Percentiles rank a stretch among this genome's conserved stretches.
These are phyloP conservation scores for Podargus strigoides DNA, from an alignment of 2,797 vertebrate genomes.

Conservation along the genomic window DNA sequence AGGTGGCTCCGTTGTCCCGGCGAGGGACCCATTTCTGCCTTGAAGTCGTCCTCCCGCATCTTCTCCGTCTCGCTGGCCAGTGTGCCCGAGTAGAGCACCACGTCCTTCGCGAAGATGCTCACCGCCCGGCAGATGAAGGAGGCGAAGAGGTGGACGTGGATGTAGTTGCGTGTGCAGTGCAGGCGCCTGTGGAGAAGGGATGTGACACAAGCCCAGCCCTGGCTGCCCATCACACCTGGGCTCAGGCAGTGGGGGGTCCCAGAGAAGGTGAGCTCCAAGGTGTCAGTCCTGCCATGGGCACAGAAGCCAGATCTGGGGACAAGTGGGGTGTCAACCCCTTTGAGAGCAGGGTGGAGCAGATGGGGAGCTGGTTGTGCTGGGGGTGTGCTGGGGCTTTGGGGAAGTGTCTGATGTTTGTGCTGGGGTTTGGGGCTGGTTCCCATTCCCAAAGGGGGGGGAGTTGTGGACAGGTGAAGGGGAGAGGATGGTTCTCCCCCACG, in stretches of 20 bases:
- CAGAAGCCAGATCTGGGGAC: background rate
- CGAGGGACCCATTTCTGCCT: background rate
- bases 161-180: constrained; percentile 92
- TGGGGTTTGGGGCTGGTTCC: background rate
- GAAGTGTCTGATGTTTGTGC: background rate
- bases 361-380: background rate
- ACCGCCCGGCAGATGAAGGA: constrained; percentile 89
- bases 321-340: background rate
- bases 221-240: accelerated
- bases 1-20: constrained; percentile 38
- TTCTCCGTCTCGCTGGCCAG: background rate
- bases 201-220: accelerated
- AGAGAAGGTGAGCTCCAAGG: no score
- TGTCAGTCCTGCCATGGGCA: background rate
- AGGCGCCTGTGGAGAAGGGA: constrained; percentile 74
- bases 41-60: constrained; percentile 5
- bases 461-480: accelerated
- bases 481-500: background rate
- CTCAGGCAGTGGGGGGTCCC: background rate
- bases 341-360: background rate
- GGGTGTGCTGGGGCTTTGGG: background rate
- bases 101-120: constrained; percentile 90
- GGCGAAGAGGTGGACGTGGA: constrained; percentile 89
- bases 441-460: accelerated
- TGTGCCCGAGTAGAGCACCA: constrained; percentile 79